Percentiles rank a stretch among this genome's conserved stretches.
These are phyloP conservation scores for Coranthus polyacanthus DNA, from an alignment of 2,797 vertebrate genomes.

Conservation along the genomic window DNA sequence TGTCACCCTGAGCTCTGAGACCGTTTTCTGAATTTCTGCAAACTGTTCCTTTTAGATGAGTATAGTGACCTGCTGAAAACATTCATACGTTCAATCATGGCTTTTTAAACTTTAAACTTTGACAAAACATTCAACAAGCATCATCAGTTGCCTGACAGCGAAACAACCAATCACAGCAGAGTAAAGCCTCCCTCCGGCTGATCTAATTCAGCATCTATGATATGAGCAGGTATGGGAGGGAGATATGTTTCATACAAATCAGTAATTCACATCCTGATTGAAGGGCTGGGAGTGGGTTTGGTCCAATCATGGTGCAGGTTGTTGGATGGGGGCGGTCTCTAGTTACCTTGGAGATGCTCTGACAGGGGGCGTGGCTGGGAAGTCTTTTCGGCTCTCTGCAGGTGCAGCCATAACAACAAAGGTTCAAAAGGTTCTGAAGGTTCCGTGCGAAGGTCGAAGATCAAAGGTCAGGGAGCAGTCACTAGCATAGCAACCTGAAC, in stretches of 20 bases:
- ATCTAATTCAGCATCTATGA: no score
- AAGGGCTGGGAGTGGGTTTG: slow-evolving; percentile 38
- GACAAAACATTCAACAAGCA: no score
- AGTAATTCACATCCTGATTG: slow-evolving; percentile 40
- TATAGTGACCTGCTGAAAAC: no score
- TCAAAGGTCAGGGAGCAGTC: slow-evolving; percentile 74
- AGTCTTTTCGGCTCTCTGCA: slow-evolving; percentile 59
- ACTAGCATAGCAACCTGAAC: slow-evolving; percentile 68
- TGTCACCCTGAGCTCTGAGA: no score
- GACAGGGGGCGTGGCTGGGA: slow-evolving; percentile 16
- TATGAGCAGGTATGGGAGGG: no score
- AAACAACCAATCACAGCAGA: no score
- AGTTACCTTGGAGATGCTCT: slow-evolving; percentile 55
- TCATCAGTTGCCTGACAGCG: no score
- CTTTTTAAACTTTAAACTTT: no score
- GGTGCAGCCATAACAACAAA: slow-evolving; percentile 64
- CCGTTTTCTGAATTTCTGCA: no score
- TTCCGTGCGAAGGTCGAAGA: slow-evolving; percentile 56
- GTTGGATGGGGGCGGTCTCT: slow-evolving; percentile 42
- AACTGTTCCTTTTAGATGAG: no score
- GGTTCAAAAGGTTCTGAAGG: slow-evolving; percentile 44
- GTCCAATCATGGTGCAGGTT: slow-evolving; percentile 55
- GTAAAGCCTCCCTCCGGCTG: no score
- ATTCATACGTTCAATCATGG: no score
- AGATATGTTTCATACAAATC: slow-evolving; percentile 5